Conservation (phyloP, 1,140 invertebrate species). For the Lordiphosa clarofinis region DNA sequence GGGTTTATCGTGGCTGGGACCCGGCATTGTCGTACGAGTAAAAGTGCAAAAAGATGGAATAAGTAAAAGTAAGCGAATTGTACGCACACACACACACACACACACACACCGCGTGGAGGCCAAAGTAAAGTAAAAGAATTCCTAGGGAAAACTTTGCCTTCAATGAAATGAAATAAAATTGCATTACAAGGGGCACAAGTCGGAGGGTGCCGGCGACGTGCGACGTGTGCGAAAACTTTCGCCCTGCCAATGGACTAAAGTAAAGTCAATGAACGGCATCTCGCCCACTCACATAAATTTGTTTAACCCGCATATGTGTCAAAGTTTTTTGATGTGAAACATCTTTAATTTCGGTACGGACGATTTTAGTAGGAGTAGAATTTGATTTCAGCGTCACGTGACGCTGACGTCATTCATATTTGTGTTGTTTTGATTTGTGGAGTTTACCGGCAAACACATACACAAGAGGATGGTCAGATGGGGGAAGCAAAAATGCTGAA, state of each 20-base stretch:
- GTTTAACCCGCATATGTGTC: slow-evolving; percentile 75
- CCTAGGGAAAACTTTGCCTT: slow-evolving; percentile 69
- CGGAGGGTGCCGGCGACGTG: slow-evolving; percentile 15
- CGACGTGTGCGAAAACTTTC: slow-evolving; percentile 69
- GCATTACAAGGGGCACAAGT: slow-evolving; percentile 65
- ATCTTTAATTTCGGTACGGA: too few relatives aligned
- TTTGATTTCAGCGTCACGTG: too few relatives aligned
- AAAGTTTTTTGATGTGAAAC: too few relatives aligned
- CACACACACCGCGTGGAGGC: slow-evolving; percentile 4
- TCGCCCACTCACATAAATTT: slow-evolving; percentile 43
- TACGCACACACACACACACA: slow-evolving; percentile 12
- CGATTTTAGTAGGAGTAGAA: too few relatives aligned
- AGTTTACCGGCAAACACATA: too few relatives aligned
- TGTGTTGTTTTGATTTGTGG: too few relatives aligned
- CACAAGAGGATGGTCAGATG: too few relatives aligned
- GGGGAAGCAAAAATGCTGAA: too few relatives aligned
- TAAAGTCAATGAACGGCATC: slow-evolving; percentile 67
- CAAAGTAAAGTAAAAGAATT: slow-evolving; percentile 74
- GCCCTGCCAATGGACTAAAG: slow-evolving; percentile 59
- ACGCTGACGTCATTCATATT: too few relatives aligned
- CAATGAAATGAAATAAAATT: slow-evolving; percentile 78
- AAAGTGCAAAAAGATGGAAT: slow-evolving; percentile 4
- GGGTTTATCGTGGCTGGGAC: slow-evolving; percentile 37
- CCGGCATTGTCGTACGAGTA: slow-evolving; percentile 22
- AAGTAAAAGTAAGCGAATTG: slow-evolving; percentile 25